Conservation (phyloP, 2,113 vertebrate species). For the Tor tambroides region DNA sequence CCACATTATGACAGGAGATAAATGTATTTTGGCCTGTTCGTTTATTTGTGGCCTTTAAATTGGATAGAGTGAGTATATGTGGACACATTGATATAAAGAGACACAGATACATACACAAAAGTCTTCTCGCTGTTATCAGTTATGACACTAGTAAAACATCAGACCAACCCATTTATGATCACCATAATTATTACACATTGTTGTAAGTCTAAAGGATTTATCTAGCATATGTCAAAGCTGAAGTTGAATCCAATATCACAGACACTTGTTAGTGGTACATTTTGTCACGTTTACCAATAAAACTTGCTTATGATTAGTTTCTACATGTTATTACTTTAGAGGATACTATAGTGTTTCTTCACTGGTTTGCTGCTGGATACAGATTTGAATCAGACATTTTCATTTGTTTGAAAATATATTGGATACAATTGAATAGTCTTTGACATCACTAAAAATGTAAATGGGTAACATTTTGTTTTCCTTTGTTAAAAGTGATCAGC, state of each 20-base stretch:
- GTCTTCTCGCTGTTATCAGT: not conserved
- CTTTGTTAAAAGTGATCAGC: not conserved
- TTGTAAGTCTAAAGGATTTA: not conserved
- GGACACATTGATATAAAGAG: not conserved
- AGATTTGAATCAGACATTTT: not conserved
- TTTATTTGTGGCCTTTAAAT: not conserved
- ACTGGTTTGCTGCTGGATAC: not conserved
- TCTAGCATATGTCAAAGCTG: not conserved
- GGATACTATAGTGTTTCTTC: not conserved
- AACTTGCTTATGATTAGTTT: not conserved
- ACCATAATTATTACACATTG: constrained; percentile 3
- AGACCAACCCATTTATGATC: constrained; percentile 23
- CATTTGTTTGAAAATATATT: not conserved
- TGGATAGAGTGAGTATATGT: not conserved
- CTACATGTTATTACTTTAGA: not conserved
- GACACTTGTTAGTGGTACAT: not conserved
- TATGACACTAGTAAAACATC: not conserved
- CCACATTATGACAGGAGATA: not conserved
- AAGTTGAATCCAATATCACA: not conserved
- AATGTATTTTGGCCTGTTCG: not conserved
- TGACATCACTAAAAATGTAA: not conserved
- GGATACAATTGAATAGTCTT: not conserved
- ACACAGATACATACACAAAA: not conserved
- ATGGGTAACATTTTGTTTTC: not conserved
- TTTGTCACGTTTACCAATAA: not conserved